Conservation (phyloP, 2,113 vertebrate species). For the Phalacrocorax brasilianus region DNA sequence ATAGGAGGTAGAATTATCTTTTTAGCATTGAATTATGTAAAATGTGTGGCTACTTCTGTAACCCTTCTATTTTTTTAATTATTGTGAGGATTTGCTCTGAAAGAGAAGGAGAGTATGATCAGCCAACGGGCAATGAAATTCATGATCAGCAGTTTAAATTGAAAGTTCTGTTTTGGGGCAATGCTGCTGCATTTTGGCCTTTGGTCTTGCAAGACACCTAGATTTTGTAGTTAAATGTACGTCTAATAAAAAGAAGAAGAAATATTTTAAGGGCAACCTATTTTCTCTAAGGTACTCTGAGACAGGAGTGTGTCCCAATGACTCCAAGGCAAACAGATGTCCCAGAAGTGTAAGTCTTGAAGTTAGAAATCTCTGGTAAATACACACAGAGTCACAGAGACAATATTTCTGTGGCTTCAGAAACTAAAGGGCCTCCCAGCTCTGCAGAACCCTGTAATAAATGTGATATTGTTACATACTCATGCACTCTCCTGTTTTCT, state of each 20-base stretch:
- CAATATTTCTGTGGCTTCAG: not conserved
- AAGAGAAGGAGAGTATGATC: not conserved
- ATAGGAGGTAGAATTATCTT: not conserved
- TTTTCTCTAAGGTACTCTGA: rapidly evolving
- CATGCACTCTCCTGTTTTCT: not conserved
- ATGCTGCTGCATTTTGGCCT: not conserved
- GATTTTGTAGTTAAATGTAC: not conserved
- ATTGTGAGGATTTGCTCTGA: not conserved
- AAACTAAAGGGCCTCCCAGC: not conserved
- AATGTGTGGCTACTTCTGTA: not conserved
- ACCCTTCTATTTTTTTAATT: not conserved
- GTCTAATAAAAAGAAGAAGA: not conserved
- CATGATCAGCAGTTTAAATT: not conserved
- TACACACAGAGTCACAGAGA: not conserved
- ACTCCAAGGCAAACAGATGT: not conserved
- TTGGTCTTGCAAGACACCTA: not conserved
- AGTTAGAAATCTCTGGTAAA: not conserved
- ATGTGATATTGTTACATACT: not conserved
- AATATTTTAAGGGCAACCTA: not conserved
- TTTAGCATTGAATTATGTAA: not conserved
- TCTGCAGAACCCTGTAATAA: not conserved
- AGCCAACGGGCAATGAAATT: not conserved
- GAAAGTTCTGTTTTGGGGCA: not conserved
- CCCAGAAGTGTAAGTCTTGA: not conserved
- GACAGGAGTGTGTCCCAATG: not conserved